phyloP scores from a whole-genome alignment of 2,113 vertebrate species.

The Callionymus lyra region DNA sequence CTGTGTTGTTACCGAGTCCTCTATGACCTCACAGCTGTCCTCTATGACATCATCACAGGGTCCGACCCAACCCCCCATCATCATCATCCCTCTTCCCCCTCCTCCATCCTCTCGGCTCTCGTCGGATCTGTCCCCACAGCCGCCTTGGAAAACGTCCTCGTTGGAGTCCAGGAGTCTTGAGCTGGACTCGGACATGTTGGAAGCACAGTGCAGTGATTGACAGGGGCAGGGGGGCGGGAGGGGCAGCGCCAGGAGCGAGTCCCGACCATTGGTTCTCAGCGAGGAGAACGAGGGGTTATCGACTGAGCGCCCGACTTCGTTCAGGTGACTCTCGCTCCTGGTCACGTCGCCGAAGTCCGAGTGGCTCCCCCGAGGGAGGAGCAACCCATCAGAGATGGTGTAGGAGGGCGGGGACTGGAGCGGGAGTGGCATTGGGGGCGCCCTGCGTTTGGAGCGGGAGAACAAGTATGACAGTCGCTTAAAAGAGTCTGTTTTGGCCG shows the following conservation, averaged over 20 bases:
- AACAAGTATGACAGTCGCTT: constrained; percentile 86
- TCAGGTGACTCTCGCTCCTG: constrained; percentile 82
- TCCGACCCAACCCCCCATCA: constrained; percentile 74
- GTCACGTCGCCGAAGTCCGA: constrained; percentile 79
- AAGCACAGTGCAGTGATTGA: constrained; percentile 90
- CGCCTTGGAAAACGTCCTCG: constrained; percentile 85
- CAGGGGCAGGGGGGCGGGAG: constrained; percentile 69
- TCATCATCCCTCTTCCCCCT: constrained; percentile 22
- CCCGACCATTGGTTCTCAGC: constrained; percentile 67
- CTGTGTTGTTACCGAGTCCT: constrained; percentile 88
- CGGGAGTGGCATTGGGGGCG: constrained; percentile 64
- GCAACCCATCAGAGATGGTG: constrained; percentile 86
- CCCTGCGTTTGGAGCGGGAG: constrained; percentile 81
- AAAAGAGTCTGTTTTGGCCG: constrained; percentile 80
- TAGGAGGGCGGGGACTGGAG: constrained; percentile 68
- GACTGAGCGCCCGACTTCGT: constrained; percentile 71
- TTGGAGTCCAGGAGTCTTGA: constrained; percentile 88
- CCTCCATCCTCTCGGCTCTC: constrained; percentile 9
- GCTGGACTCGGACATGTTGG: constrained; percentile 90
- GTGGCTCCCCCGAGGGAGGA: constrained; percentile 79
- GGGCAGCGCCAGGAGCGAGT: constrained; percentile 71
- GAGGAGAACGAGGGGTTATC: constrained; percentile 42
- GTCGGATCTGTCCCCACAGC: constrained; percentile 21
- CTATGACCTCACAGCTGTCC: constrained; percentile 82
- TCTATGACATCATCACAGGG: constrained; percentile 81